phyloP scores from a whole-genome alignment of 2,797 vertebrate genomes.

The Notamacropus eugenii region DNA sequence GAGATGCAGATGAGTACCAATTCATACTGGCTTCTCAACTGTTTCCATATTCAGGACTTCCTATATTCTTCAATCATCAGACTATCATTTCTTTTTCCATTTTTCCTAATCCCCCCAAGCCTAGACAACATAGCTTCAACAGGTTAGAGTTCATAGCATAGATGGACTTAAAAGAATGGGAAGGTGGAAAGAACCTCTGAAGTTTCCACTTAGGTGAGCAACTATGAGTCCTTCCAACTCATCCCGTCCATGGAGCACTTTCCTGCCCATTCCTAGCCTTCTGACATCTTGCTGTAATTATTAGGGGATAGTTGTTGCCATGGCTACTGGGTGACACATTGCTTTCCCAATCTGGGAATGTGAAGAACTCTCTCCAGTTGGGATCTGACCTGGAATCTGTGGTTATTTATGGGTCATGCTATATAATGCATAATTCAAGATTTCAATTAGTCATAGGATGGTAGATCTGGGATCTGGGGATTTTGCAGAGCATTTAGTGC shows the following conservation, averaged over 20 bases:
- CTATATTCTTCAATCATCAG: background rate
- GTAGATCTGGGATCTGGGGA: background rate
- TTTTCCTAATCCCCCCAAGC: background rate
- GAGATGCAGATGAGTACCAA: conserved; percentile 4
- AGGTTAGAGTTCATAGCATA: conserved; percentile 7
- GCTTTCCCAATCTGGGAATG: conserved; percentile 67
- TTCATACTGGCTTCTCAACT: background rate
- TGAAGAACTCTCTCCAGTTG: conserved; percentile 72
- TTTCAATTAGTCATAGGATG: conserved; percentile 5
- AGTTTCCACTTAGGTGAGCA: background rate
- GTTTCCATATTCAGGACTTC: background rate
- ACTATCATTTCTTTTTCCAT: background rate
- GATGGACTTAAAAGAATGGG: conserved; percentile 20
- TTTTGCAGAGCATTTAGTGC: background rate
- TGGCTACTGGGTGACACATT: conserved; percentile 77
- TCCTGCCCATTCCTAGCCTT: conserved; percentile 40
- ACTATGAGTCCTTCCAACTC: conserved; percentile 1
- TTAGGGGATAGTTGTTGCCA: conserved; percentile 78
- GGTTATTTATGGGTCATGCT: conserved; percentile 81
- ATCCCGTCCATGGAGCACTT: conserved; percentile 17
- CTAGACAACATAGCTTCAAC: background rate
- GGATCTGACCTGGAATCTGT: conserved; percentile 77
- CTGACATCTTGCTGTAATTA: conserved; percentile 59
- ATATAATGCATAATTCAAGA: conserved; percentile 74
- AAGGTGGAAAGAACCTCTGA: conserved; percentile 34